Conservation (phyloP, 2,113 vertebrate species). For the Rhombomys opimus region DNA sequence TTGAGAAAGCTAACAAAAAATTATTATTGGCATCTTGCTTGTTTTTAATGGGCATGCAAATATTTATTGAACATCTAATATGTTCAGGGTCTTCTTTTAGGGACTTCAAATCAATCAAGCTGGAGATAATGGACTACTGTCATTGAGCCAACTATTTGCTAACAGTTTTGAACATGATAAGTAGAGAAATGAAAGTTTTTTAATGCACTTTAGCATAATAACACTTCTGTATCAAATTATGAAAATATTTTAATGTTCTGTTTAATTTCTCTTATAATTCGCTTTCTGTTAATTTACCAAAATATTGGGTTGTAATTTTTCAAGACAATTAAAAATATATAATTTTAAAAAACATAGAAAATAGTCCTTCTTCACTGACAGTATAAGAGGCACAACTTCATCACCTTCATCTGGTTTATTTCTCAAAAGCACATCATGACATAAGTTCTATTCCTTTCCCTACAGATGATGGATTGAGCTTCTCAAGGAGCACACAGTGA, state of each 20-base stretch:
- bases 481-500: neutral
- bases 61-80: neutral
- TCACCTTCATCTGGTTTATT: slow-evolving; percentile 1
- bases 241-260: slow-evolving; percentile 19
- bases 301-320: neutral
- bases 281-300: neutral
- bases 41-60: slow-evolving; percentile 38
- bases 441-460: neutral
- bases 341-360: neutral
- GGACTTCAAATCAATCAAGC: neutral
- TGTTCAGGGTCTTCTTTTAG: neutral
- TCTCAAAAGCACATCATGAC: neutral
- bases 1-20: neutral
- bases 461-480: neutral
- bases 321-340: neutral
- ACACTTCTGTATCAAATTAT: neutral
- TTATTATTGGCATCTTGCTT: neutral
- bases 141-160: neutral
- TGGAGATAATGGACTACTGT: neutral
- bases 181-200: slow-evolving; percentile 3
- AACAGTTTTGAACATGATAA: neutral
- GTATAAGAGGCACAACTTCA: neutral
- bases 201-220: neutral
- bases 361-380: neutral
- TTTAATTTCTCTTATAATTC: slow-evolving; percentile 32